These are phyloP conservation scores for Alethe castanea DNA, from an alignment of 2,113 vertebrate species.

Conservation along the genomic window DNA sequence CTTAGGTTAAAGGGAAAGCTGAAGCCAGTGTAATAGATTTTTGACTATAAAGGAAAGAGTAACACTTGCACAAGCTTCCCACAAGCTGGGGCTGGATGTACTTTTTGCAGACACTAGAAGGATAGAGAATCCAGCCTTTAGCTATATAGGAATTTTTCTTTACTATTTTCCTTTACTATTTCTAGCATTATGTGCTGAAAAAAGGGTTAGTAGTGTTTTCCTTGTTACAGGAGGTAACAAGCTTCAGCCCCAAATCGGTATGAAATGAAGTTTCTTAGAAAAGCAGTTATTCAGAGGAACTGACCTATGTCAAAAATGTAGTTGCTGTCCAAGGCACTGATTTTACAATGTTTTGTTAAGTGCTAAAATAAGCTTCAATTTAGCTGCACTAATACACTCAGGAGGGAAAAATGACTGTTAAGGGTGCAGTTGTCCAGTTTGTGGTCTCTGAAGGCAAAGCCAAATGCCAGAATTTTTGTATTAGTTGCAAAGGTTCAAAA, in stretches of 20 bases:
- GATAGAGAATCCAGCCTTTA: neutral
- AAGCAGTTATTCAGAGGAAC: neutral
- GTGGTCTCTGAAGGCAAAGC: neutral
- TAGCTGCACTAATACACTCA: neutral
- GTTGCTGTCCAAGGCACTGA: neutral
- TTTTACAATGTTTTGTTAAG: neutral
- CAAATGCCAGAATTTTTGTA: neutral
- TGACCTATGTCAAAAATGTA: neutral
- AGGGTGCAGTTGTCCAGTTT: neutral
- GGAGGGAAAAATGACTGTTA: neutral
- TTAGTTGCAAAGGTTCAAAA: neutral
- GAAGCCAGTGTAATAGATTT: neutral
- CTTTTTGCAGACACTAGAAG: neutral
- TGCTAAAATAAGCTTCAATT: neutral
- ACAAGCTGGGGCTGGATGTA: neutral
- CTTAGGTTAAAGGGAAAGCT: neutral
- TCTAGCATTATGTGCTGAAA: neutral
- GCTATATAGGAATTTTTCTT: neutral
- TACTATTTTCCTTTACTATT: neutral
- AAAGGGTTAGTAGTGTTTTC: neutral
- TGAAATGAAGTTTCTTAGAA: neutral
- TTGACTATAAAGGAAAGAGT: neutral
- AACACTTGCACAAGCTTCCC: neutral
- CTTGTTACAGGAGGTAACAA: neutral
- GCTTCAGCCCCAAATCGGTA: neutral